Evolutionary conservation across 2,797 vertebrate species (phyloP).

Genomic region (Pempheris klunzingeri): DNA sequence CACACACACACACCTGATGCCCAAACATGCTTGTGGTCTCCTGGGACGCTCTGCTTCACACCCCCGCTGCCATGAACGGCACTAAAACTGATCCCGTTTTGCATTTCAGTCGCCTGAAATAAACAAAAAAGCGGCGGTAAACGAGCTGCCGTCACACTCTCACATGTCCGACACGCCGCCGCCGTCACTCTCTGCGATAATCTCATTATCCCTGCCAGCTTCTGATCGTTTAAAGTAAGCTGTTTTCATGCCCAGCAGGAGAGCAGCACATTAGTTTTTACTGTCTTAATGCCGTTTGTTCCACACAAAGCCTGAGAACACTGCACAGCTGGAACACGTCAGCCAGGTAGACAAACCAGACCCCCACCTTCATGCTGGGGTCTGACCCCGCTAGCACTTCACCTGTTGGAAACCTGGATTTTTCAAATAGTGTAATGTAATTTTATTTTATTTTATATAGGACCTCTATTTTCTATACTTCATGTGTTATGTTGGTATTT

Average conservation of each 20-base stretch:
- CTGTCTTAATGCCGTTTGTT: background rate
- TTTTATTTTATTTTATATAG: no score
- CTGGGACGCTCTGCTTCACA: background rate
- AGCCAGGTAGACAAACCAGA: background rate
- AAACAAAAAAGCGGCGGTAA: background rate
- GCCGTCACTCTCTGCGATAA: background rate
- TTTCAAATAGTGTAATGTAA: no score
- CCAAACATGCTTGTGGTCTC: background rate
- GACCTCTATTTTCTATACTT: no score
- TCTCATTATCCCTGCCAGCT: slow-evolving; percentile 25
- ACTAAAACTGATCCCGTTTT: background rate
- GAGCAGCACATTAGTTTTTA: background rate
- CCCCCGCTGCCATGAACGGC: background rate
- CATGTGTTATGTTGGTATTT: no score
- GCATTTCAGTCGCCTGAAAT: background rate
- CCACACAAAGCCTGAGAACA: background rate
- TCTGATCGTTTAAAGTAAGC: slow-evolving; percentile 16
- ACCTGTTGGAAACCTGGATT: no score
- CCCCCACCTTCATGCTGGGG: background rate
- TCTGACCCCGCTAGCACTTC: no score
- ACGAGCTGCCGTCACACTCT: background rate
- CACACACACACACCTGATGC: background rate
- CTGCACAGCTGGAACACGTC: background rate
- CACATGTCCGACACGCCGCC: background rate
- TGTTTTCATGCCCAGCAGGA: slow-evolving; percentile 27